A percentile compares a stretch with the other conserved stretches of the same genome.
These are phyloP conservation scores for Frankliniella fusca DNA, from an alignment of 2,888 invertebrate species.

Conservation along the genomic window DNA sequence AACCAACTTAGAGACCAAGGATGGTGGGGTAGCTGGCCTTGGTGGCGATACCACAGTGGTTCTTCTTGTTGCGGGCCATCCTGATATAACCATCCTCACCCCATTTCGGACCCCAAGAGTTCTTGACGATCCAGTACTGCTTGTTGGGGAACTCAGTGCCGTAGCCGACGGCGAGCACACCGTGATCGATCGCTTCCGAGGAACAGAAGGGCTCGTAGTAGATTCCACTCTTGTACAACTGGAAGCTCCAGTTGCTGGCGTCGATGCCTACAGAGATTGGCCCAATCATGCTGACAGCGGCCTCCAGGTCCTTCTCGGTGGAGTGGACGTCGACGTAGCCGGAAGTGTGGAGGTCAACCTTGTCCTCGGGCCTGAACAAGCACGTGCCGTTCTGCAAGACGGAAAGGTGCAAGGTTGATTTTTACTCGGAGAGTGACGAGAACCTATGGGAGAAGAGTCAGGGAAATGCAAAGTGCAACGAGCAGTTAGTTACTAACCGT, in stretches of 20 bases:
- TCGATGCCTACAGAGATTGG: constrained; percentile 84
- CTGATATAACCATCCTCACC: constrained; percentile 79
- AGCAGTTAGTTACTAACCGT: no score
- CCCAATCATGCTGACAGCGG: constrained; percentile 75
- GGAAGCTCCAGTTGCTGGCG: constrained; percentile 76
- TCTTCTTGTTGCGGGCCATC: constrained; percentile 65
- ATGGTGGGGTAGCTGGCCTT: no score
- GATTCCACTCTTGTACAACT: constrained; percentile 73
- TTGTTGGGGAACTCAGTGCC: constrained; percentile 57
- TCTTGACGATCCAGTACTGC: constrained; percentile 81
- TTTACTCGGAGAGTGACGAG: no score
- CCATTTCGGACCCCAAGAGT: constrained; percentile 76
- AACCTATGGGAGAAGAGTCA: no score
- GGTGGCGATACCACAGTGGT: no score
- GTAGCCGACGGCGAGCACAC: constrained; percentile 76
- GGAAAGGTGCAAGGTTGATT: not conserved
- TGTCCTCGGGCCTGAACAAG: constrained; percentile 59
- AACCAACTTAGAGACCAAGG: no score
- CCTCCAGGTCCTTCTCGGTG: constrained; percentile 65
- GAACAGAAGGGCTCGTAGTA: constrained; percentile 74
- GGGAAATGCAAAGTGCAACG: no score
- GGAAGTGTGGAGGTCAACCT: constrained; percentile 69
- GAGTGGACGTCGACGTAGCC: constrained; percentile 70
- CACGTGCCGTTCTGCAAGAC: not conserved
- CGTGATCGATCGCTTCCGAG: constrained; percentile 66